phyloP scores from a whole-genome alignment of 2,888 invertebrate species.

The Tetragonula carbonaria region DNA sequence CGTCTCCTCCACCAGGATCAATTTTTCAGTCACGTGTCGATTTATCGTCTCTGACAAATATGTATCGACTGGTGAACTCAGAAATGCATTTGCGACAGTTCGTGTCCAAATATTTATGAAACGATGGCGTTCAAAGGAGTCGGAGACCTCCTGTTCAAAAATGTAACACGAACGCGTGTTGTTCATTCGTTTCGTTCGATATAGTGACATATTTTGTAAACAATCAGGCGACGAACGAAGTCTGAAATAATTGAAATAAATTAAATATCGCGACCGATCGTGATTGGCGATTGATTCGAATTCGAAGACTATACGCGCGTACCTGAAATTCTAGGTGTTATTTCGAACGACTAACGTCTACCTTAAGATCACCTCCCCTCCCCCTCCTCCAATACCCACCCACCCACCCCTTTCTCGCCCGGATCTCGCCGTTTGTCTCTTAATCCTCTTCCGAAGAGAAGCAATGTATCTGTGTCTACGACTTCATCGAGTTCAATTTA shows the following conservation, averaged over 20 bases:
- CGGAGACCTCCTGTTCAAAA: not conserved
- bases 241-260: not conserved
- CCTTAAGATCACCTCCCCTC: constrained; percentile 13
- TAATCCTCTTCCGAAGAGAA: constrained; percentile 9
- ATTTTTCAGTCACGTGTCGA: too few species aligned
- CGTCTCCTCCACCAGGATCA: too few species aligned
- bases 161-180: too few species aligned
- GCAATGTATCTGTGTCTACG: constrained; percentile 18
- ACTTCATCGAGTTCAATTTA: constrained; percentile 32
- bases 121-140: not conserved
- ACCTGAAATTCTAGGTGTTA: constrained; percentile 43
- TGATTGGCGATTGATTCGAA: constrained; percentile 1
- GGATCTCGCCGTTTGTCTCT: constrained; percentile 29
- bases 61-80: too few species aligned
- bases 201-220: too few species aligned
- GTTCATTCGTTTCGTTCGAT: not conserved
- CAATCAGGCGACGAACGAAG: too few species aligned
- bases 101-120: not conserved
- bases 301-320: constrained; percentile 47
- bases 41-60: too few species aligned
- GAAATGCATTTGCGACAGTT: not conserved
- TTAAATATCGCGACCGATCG: not conserved
- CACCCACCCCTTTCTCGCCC: not conserved
- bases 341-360: constrained; percentile 37
- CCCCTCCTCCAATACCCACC: not conserved